phyloP scores from a whole-genome alignment of 2,888 invertebrate genomes.

The Harpagoxenus sublaevis region DNA sequence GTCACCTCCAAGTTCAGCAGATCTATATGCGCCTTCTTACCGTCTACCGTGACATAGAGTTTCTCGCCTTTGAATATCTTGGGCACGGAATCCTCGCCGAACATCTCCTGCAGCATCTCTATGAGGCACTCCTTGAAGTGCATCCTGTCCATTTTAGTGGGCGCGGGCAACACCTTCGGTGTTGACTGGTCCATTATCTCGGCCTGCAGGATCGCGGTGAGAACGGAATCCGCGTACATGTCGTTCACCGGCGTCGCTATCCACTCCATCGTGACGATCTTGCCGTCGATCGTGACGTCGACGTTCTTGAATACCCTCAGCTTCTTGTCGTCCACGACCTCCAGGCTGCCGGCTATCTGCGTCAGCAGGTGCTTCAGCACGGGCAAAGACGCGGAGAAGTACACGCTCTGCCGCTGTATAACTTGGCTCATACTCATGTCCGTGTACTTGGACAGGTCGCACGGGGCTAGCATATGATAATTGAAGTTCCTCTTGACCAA shows the following conservation, averaged over 20 bases:
- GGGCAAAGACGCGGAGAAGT: slow-evolving; percentile 92
- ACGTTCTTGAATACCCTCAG: slow-evolving; percentile 94
- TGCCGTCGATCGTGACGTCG: slow-evolving; percentile 93
- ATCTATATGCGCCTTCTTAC: slow-evolving; percentile 95
- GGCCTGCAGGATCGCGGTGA: slow-evolving; percentile 95
- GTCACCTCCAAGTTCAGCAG: slow-evolving; percentile 92
- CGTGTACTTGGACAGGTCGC: slow-evolving; percentile 98
- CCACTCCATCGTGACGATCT: slow-evolving; percentile 97
- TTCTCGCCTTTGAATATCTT: slow-evolving; percentile 97
- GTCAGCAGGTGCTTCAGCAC: slow-evolving; percentile 92
- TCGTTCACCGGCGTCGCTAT: slow-evolving; percentile 97
- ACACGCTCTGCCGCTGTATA: slow-evolving; percentile 96
- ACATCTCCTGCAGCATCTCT: slow-evolving; percentile 97
- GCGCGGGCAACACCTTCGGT: slow-evolving; percentile 88
- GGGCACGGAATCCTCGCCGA: slow-evolving; percentile 97
- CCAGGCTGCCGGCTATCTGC: slow-evolving; percentile 92
- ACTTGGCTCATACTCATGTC: slow-evolving; percentile 98
- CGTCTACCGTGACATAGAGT: slow-evolving; percentile 94
- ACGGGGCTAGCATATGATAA: slow-evolving; percentile 97
- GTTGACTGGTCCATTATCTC: slow-evolving; percentile 89
- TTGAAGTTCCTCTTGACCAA: slow-evolving; percentile 99
- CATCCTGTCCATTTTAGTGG: slow-evolving; percentile 94
- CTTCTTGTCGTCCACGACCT: slow-evolving; percentile 91
- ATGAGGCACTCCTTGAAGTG: slow-evolving; percentile 97
- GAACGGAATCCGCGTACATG: slow-evolving; percentile 98